phyloP scores from a whole-genome alignment of 2,888 invertebrate species.

The Punctoribates punctum region DNA sequence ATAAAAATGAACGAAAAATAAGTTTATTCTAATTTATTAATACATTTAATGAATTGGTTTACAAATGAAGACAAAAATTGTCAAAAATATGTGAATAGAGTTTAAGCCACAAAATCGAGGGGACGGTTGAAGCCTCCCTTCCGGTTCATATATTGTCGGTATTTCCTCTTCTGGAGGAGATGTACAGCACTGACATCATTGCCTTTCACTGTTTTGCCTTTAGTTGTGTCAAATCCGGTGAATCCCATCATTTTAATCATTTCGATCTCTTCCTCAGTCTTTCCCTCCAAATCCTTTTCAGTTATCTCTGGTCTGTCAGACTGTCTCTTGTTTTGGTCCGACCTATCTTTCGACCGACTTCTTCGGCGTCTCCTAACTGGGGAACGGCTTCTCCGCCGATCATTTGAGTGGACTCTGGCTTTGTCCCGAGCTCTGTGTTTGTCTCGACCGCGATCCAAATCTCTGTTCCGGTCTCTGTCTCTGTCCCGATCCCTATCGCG shows the following conservation, averaged over 20 bases:
- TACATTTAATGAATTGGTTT: not conserved
- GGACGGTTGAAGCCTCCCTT: slow-evolving; percentile 99
- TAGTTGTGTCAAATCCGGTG: slow-evolving; percentile 89
- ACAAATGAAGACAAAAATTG: not conserved
- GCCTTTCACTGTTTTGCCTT: slow-evolving; percentile 89
- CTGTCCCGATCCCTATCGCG: not conserved
- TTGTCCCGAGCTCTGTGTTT: slow-evolving; percentile 42
- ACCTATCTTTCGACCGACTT: not conserved
- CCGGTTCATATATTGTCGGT: slow-evolving; percentile 95
- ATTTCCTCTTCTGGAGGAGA: slow-evolving; percentile 86
- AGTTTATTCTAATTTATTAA: too few species aligned
- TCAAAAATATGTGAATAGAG: not conserved
- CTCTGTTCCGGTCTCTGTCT: slow-evolving; percentile 43
- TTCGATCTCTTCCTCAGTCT: slow-evolving; percentile 83
- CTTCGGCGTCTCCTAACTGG: slow-evolving; percentile 26
- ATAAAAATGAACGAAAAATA: too few species aligned
- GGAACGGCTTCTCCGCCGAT: slow-evolving; percentile 34
- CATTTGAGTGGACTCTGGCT: slow-evolving; percentile 38
- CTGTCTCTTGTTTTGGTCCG: slow-evolving; percentile 45
- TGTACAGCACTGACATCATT: slow-evolving; percentile 93
- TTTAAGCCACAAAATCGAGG: slow-evolving; percentile 86
- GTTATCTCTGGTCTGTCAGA: slow-evolving; percentile 48
- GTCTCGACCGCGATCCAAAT: slow-evolving; percentile 45
- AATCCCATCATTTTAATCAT: slow-evolving; percentile 98
- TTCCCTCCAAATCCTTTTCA: slow-evolving; percentile 83